Evolutionary conservation across 2,888 invertebrate genomes (phyloP).

Genomic region (Chaetoderma sp.): DNA sequence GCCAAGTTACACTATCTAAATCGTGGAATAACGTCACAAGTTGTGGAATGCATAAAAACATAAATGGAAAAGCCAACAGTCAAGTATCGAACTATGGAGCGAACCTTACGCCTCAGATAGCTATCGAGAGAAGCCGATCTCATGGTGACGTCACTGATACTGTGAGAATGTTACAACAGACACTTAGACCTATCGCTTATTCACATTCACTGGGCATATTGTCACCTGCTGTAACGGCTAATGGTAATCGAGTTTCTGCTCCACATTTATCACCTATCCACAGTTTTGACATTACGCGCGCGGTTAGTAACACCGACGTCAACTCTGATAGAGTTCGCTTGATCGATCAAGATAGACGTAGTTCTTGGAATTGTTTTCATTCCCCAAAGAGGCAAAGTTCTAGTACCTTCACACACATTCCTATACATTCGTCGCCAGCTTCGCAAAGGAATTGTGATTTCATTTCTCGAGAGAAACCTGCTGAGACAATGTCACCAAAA

Average conservation of each 20-base stretch:
- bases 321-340: background rate
- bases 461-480: too few relatives aligned
- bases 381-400: too few relatives aligned
- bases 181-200: too few relatives aligned
- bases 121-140: background rate
- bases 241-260: too few relatives aligned
- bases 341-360: background rate
- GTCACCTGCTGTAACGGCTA: background rate
- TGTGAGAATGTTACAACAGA: too few relatives aligned
- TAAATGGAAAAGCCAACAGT: too few relatives aligned
- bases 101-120: background rate
- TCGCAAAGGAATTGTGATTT: too few relatives aligned
- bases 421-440: too few relatives aligned
- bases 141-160: background rate
- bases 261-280: too few relatives aligned
- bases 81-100: too few relatives aligned
- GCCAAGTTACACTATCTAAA: background rate
- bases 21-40: slow-evolving; percentile 1
- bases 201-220: background rate
- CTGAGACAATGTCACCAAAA: too few relatives aligned
- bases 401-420: too few relatives aligned
- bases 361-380: background rate
- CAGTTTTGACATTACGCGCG: background rate
- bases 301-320: background rate
- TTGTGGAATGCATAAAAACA: background rate